Evolutionary conservation across 1,140 invertebrate species (phyloP), one percentile per base, ranked within the genome.

Genomic region (Hypsibius dujardini): DNA sequence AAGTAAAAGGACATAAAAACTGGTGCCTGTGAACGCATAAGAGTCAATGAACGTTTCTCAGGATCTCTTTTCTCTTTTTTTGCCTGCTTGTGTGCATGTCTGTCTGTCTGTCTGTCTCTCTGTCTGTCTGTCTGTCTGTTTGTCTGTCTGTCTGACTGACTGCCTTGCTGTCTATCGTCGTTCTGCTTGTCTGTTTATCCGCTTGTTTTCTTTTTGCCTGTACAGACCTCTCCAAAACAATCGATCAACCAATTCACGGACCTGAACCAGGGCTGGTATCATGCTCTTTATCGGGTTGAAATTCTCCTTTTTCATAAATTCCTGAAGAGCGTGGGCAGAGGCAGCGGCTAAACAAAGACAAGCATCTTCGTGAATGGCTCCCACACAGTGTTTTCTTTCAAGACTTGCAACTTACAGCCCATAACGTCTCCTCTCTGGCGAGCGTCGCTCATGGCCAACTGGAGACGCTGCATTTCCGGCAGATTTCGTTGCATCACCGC

Each of bases 1-100:
- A 90, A 82, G 77, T 95, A 96, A 77, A 93, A 88, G 2, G 92
- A 92, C 56, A 96, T 79, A 78, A 97, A 96, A 2, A 96, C 77
- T 0, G 92, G 92, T 7, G 87, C 81, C 87, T 90, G 76, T 46
- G 71, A 67, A 71, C 60, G 59, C 46, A 71, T 1, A 14, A 40
- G 67, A 47, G 71, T 70, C 60, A 70, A 46, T 77, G 70, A 15
- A 14, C 70, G 42, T 73, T 15, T 71, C 46, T 28, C 40, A 7
- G 40, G 3, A 71, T 69, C 70, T 15, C 28, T 40, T 42, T 28
- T 28, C 28, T 28, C 28, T 28, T 28, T 28, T 28, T 28, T 28
- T 28, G 28, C 28, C 28, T 28, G 28, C 28, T 28, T 28, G 28
- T 28, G 28, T 28, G 28, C 28, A 28, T 28, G 28, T 28, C 28